phyloP scores from a whole-genome alignment of 1,140 invertebrate species.

The Caenorhabditis elegans region WBcel235 BX284602.5:13587501-13588000 shows the following conservation, averaged over 20 bases:
- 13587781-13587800: no score
- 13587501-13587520: conserved; percentile 63
- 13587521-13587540: conserved; percentile 56
- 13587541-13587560: conserved; percentile 65
- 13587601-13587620: conserved; percentile 61
- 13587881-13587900: no score
- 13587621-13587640: conserved; percentile 60
- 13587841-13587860: no score
- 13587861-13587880: no score
- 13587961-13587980: no score
- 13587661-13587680: conserved; percentile 66
- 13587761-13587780: neutral
- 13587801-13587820: no score
- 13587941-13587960: no score
- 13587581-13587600: conserved; percentile 62
- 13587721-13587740: no score
- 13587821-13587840: no score
- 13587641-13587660: conserved; percentile 65
- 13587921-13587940: no score
- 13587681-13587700: conserved; percentile 55
- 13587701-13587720: conserved; percentile 63
- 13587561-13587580: conserved; percentile 65
- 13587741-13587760: neutral
- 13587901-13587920: no score
- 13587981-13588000: no score